Evolutionary conservation across 2,113 vertebrate species (phyloP), one percentile per base, ranked within the genome.

Genomic region (Epinephelus lanceolatus): DNA sequence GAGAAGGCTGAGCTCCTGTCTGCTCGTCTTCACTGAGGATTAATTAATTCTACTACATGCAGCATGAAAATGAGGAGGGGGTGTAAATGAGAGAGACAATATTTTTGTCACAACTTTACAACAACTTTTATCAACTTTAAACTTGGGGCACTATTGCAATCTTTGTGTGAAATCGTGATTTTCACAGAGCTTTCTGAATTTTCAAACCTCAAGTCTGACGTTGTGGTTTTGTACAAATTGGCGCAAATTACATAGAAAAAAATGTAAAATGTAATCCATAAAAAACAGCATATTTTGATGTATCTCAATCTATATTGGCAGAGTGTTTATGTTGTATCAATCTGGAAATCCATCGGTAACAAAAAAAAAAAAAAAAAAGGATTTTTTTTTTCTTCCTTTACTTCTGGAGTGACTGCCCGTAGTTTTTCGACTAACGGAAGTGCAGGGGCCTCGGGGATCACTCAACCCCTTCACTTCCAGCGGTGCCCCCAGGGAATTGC

Each of bases 1-100:
- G 75, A 65, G 74, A 84, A 91, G 82, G 81, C 86, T 89, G 89
- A 86, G 88, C 82, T 90, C 49, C 89, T 91, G 93, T 92, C 92
- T 90, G 76, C 81, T 71, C 66, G 65, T 85, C 86, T 89, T 86
- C 78, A 88, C 78, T 69, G 66, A 90, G 81, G 83, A 90, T 90
- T 92, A 85, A 92, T 92, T 93, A 91, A 90, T 88, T 87, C 87
- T 42, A 30, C 66, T 80, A 27, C 30, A 75, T 82, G 49, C 62
- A 61, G 65, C 66, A 56, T 25, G 72, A 27, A 78, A 76, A 76
- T 62, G 55, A 79, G 49, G 37, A 55, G 45, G 67, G 67, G 25
- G 40, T 73, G 61, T 69, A 70, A 71, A 80, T 60, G 55, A 71
- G 42, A 76, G 51, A 27, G 25, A 72, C 68, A 71, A 85, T 70